Base-by-base conservation (phyloP, 2,888 invertebrate species). In the Aphidius colemani region DNA sequence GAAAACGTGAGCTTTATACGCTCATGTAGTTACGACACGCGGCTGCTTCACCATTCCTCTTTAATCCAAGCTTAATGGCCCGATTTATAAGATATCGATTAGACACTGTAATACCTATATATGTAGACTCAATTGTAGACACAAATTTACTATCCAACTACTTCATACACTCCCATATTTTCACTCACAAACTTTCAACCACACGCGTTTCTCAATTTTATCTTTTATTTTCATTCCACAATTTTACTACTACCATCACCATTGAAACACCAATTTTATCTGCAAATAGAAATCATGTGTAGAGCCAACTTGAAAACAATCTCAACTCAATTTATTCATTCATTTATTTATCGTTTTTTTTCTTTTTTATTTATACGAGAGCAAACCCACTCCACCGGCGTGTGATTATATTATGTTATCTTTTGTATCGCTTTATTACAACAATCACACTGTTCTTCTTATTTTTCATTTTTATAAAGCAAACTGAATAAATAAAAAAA, bases 1-100 rank as follows among this genome's bases (percentile, higher is more conserved):
- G 55, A 56, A 56, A 56, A 56, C 43, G 55, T 43, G 55, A 18
- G 18, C 55, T 53, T 11, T 45, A 61, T 49, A 61, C 13, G 11
- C 60, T 51, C 44, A 58, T 63, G 60, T 64, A 61, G 46, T 61
- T 46, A 61, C 65, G 53, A 65, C 59, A 59, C 61, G 41, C 46
- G 53, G 60, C 49, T 46, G 46, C 41, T 48, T 55, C 62, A 62
- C 68, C 63, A 72, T 72, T 72, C 61, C 69, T 59, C 72, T 73
- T 76, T 73, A 73, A 73, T 68, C 59, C 51, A 64, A 30, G 68
- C 62, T 71, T 72, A 75, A 72, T 70, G 67, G 65, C 62, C 69
- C 71, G 68, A 69, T 73, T 74, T 71, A 72, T 69, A 70, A 70
- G 67, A 65, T 71, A 73, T 73, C 64, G 70, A 76, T 74, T 73